A percentile compares a stretch with the other conserved stretches of the same genome.
These are phyloP conservation scores for Thinocorus orbignyianus DNA, from an alignment of 2,113 vertebrate species.

Conservation along the genomic window DNA sequence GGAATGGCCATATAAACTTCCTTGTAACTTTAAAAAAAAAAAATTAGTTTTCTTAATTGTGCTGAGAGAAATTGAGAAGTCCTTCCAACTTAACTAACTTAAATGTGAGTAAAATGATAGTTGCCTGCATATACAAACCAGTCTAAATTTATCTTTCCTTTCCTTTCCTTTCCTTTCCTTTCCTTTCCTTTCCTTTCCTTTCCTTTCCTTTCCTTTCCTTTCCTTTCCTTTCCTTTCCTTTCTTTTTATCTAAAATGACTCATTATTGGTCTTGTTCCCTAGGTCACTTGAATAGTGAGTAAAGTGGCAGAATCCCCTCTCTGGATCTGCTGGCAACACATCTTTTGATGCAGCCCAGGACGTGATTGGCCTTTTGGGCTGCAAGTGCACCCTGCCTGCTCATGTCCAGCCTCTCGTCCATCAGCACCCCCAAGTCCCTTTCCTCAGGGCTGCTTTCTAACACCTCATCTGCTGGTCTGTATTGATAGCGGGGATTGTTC, in stretches of 20 bases:
- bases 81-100: background rate
- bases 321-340: background rate
- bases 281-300: background rate
- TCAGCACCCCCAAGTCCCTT: too few species aligned
- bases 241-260: background rate
- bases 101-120: background rate
- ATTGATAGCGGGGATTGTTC: too few species aligned
- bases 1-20: background rate
- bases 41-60: background rate
- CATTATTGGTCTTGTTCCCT: background rate
- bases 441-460: too few species aligned
- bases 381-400: too few species aligned
- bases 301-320: background rate
- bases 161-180: too few species aligned
- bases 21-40: background rate
- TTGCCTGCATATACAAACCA: background rate
- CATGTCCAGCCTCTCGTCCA: too few species aligned
- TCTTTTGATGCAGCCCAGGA: background rate
- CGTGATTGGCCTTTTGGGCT: too few species aligned
- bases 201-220: too few species aligned
- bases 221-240: too few species aligned
- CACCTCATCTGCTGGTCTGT: too few species aligned
- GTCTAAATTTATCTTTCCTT: background rate
- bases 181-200: too few species aligned
- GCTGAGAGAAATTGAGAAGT: background rate